Conservation (phyloP, 2,888 invertebrate genomes). For the Cremastobaeus sp. region DNA sequence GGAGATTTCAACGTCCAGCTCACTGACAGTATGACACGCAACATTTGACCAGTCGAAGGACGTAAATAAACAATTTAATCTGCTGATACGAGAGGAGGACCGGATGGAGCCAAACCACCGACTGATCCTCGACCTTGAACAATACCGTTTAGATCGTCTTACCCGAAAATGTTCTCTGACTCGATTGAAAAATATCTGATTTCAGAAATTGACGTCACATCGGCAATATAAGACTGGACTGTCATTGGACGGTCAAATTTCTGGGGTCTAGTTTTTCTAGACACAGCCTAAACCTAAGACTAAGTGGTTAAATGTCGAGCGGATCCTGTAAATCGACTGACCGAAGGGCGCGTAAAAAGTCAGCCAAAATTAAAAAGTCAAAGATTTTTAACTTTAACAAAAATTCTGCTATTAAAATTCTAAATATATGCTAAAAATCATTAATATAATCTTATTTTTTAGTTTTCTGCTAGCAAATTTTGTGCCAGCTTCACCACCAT, state of each 20-base stretch:
- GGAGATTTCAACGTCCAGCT: slow-evolving; percentile 4
- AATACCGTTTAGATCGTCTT: slow-evolving; percentile 29
- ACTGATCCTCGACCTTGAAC: slow-evolving; percentile 17
- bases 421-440: no score
- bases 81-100: background rate
- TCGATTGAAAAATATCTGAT: slow-evolving; percentile 35
- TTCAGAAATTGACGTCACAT: slow-evolving; percentile 15
- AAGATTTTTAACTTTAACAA: no score
- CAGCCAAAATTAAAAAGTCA: no score
- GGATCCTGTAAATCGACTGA: no score
- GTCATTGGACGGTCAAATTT: no score
- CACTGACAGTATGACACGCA: slow-evolving; percentile 22
- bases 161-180: slow-evolving; percentile 17
- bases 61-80: slow-evolving; percentile 21
- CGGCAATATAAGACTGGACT: background rate
- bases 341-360: no score
- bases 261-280: slow-evolving; percentile 11
- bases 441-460: no score
- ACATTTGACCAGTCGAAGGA: slow-evolving; percentile 1
- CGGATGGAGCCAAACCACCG: background rate
- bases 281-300: no score
- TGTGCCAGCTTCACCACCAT: no score
- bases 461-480: no score
- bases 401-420: no score
- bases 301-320: no score